Evolutionary conservation across 2,888 invertebrate genomes (phyloP).

Genomic region (Ecdyonurus torrentis): DNA sequence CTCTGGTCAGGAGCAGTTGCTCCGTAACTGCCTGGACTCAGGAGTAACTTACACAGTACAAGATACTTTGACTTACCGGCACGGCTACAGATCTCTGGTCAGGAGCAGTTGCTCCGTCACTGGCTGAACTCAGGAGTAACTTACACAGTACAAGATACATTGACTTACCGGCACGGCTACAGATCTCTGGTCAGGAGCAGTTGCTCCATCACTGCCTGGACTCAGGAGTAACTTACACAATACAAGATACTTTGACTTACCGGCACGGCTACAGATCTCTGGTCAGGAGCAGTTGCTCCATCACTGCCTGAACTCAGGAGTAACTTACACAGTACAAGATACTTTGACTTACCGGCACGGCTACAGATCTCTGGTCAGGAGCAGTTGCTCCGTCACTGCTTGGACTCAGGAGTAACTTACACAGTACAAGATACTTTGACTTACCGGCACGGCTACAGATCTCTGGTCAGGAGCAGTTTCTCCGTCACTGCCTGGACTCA

Average conservation of each 20-base stretch:
- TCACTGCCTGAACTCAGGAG: too few species aligned
- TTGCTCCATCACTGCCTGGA: slow-evolving; percentile 71
- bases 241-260: too few species aligned
- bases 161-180: slow-evolving; percentile 61
- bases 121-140: too few species aligned
- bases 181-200: slow-evolving; percentile 45
- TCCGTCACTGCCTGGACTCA: slow-evolving; percentile 40
- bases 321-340: too few species aligned
- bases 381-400: slow-evolving; percentile 58
- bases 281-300: slow-evolving; percentile 49
- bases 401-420: background rate
- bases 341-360: slow-evolving; percentile 47
- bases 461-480: slow-evolving; percentile 51
- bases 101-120: slow-evolving; percentile 56
- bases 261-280: slow-evolving; percentile 55
- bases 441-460: slow-evolving; percentile 56
- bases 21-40: too few species aligned
- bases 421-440: slow-evolving; percentile 16
- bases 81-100: slow-evolving; percentile 54
- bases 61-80: slow-evolving; percentile 43
- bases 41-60: too few species aligned
- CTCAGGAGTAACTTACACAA: too few species aligned
- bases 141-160: too few species aligned
- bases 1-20: too few species aligned
- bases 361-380: slow-evolving; percentile 47